Evolutionary conservation across 2,888 invertebrate genomes (phyloP).

Genomic region (Agriopis leucophaearia): DNA sequence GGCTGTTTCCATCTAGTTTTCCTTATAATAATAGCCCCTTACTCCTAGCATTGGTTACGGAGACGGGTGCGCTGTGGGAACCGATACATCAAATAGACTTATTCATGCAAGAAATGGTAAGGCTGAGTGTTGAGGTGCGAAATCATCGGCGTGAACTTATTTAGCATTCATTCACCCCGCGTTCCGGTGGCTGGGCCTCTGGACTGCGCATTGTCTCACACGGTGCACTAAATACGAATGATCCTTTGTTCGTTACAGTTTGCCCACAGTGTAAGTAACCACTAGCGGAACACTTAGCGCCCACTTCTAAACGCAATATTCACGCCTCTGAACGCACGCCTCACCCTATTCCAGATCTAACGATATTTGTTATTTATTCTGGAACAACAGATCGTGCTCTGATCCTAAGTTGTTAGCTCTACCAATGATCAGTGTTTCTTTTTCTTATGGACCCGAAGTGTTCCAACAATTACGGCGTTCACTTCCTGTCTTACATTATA

Average conservation of each 20-base stretch:
- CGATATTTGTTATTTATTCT: constrained; percentile 75
- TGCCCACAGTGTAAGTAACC: constrained; percentile 75
- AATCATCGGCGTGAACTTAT: constrained; percentile 68
- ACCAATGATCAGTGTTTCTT: constrained; percentile 53
- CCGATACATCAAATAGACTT: constrained; percentile 41
- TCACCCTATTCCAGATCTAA: constrained; percentile 64
- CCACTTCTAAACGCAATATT: constrained; percentile 72
- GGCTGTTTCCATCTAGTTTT: constrained; percentile 52
- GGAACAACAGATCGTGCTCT: constrained; percentile 66
- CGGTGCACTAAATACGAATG: constrained; percentile 71
- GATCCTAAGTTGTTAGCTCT: constrained; percentile 65
- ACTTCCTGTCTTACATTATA: constrained; percentile 52
- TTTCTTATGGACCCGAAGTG: constrained; percentile 39
- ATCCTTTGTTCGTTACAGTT: constrained; percentile 81
- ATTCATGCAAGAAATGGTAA: constrained; percentile 47
- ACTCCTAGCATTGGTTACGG: constrained; percentile 37
- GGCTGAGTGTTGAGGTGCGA: constrained; percentile 51
- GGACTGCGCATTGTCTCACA: constrained; percentile 78
- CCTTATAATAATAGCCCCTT: constrained; percentile 34
- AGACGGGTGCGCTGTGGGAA: constrained; percentile 41
- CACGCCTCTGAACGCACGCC: constrained; percentile 63
- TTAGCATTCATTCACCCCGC: constrained; percentile 81
- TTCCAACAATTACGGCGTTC: constrained; percentile 39
- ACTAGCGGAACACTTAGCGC: constrained; percentile 73
- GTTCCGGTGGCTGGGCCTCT: constrained; percentile 74